Percentiles rank a stretch among this genome's conserved stretches.
Evolutionary conservation across 2,797 vertebrate genomes (phyloP).

Genomic region (Chanos chanos): DNA sequence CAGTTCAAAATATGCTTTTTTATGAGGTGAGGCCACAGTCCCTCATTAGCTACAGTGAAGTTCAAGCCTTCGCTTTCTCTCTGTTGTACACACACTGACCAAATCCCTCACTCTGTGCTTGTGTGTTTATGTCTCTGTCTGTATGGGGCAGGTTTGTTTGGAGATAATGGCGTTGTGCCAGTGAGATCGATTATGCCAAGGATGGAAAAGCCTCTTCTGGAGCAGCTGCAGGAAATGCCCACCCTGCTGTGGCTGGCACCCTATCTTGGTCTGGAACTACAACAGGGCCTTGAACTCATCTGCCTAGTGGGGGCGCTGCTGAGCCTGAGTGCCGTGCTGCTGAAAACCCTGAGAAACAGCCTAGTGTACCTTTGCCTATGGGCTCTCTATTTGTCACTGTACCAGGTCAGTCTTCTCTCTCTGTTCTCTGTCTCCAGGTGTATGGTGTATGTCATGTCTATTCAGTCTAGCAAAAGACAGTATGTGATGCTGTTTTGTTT

Average conservation of each 20-base stretch:
- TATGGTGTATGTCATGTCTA: no score
- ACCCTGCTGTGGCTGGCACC: slow-evolving; percentile 75
- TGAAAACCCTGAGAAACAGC: slow-evolving; percentile 59
- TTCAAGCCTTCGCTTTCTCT: no score
- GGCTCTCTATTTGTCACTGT: slow-evolving; percentile 68
- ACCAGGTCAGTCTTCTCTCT: slow-evolving; percentile 68
- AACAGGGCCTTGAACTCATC: slow-evolving; percentile 75
- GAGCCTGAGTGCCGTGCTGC: slow-evolving; percentile 63
- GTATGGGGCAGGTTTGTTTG: slow-evolving; percentile 73
- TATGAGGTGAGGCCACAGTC: no score
- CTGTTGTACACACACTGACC: no score
- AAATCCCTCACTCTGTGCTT: not conserved
- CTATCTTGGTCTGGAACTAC: slow-evolving; percentile 63
- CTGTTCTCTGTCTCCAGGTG: no score
- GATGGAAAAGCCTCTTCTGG: slow-evolving; percentile 63
- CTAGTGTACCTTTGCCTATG: slow-evolving; percentile 69
- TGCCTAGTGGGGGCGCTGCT: slow-evolving; percentile 67
- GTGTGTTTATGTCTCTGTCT: not conserved
- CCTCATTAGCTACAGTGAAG: no score
- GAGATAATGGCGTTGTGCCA: slow-evolving; percentile 69
- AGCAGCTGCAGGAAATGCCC: slow-evolving; percentile 66
- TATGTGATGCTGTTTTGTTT: no score
- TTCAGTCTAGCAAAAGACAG: no score
- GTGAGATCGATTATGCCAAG: slow-evolving; percentile 62
- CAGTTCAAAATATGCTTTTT: no score